A percentile compares a stretch with the other conserved stretches of the same genome.
Conservation (phyloP, 2,113 vertebrate species). For the Ibidorhyncha struthersii region DNA sequence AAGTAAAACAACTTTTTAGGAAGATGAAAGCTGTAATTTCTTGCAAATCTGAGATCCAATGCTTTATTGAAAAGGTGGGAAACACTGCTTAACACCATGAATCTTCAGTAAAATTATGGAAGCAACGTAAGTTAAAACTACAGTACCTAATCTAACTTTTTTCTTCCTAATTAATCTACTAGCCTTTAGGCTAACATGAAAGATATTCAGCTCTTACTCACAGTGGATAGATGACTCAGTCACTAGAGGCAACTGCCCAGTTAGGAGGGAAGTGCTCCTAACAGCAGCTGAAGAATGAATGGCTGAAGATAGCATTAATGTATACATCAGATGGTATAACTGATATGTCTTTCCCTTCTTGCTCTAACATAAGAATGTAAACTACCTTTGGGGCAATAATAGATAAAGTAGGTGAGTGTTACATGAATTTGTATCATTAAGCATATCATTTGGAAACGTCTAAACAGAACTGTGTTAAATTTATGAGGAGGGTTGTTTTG, state of each 20-base stretch:
- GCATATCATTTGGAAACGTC: background rate
- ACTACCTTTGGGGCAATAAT: background rate
- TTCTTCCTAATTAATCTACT: background rate
- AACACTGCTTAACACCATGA: background rate
- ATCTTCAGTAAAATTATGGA: background rate
- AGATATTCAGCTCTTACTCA: background rate
- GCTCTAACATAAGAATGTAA: background rate
- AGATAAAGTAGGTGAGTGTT: background rate
- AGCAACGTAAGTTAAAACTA: background rate
- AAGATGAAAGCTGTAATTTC: background rate
- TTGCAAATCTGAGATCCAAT: background rate
- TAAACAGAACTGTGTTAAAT: background rate
- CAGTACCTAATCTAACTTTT: background rate
- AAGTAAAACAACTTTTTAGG: background rate
- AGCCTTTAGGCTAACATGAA: background rate
- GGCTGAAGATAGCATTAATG: background rate
- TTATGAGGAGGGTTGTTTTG: background rate
- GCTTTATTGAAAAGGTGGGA: background rate
- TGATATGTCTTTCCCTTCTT: background rate
- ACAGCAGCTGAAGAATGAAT: background rate
- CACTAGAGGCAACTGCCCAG: background rate
- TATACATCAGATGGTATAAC: background rate
- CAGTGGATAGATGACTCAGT: background rate
- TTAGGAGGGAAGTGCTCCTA: background rate
- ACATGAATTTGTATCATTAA: background rate